Percentiles rank a stretch among this genome's conserved stretches.
Conservation (phyloP, 2,797 vertebrate species). For the Rachycentron canadum region DNA sequence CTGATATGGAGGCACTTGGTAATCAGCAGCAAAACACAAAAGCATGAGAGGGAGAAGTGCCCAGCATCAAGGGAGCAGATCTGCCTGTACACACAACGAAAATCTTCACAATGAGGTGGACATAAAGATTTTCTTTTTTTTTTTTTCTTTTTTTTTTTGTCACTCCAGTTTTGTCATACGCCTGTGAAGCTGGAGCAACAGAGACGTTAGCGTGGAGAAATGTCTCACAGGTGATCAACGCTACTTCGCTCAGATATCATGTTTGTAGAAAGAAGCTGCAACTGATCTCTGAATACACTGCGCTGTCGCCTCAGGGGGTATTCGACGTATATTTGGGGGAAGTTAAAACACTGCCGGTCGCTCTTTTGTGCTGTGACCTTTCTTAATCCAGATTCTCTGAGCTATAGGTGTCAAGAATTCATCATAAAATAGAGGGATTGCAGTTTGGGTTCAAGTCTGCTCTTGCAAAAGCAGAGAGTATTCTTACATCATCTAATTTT, state of each 20-base stretch:
- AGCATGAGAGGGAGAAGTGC: constrained; percentile 13
- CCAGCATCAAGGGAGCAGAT: constrained; percentile 20
- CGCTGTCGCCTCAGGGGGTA: neutral
- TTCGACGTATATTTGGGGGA: constrained; percentile 1
- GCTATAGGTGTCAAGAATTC: constrained; percentile 6
- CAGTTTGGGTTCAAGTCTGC: constrained; percentile 18
- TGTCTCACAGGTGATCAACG: constrained; percentile 34
- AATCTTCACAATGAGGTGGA: constrained; percentile 25
- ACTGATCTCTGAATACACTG: constrained; percentile 21
- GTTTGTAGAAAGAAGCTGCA: constrained; percentile 21
- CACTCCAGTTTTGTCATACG: constrained; percentile 12
- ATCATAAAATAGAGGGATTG: constrained; percentile 14
- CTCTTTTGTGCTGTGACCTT: constrained; percentile 27
- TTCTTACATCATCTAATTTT: constrained; percentile 67
- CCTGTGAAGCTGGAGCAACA: neutral
- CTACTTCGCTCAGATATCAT: constrained; percentile 32
- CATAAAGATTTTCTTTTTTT: neutral
- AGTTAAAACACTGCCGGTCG: neutral
- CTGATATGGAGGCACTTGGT: constrained; percentile 11
- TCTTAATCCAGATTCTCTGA: constrained; percentile 7
- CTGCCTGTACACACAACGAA: constrained; percentile 4
- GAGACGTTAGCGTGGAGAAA: constrained; percentile 16
- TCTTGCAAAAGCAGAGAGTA: constrained; percentile 51
- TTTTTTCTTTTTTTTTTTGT: neutral
- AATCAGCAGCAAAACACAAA: constrained; percentile 29